Percentiles rank a stretch among this genome's conserved stretches.
These are phyloP conservation scores for Crotalus tigris DNA, from an alignment of 2,113 vertebrate species.

Conservation along the genomic window DNA sequence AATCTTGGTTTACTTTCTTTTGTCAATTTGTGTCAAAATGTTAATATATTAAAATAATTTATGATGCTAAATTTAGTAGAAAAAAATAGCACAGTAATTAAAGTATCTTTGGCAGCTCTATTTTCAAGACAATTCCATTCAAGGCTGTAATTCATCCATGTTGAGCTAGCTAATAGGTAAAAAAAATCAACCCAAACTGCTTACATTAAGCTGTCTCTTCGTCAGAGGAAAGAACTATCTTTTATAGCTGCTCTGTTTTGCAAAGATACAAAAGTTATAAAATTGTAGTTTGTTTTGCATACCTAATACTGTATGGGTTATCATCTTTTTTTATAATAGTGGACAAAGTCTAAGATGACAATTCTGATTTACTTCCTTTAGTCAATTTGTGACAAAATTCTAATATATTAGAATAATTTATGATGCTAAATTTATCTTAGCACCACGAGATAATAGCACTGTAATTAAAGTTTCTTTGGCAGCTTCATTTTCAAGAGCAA, in stretches of 20 bases:
- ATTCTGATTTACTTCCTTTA: conserved; percentile 25
- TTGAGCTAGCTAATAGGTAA: not conserved
- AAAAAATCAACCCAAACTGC: not conserved
- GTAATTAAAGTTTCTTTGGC: conserved; percentile 28
- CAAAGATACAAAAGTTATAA: not conserved
- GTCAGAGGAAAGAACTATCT: not conserved
- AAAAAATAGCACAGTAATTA: conserved; percentile 17
- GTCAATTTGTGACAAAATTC: conserved; percentile 12
- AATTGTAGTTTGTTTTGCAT: not conserved
- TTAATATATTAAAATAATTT: conserved; percentile 12
- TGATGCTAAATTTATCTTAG: conserved; percentile 24
- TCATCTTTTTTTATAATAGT: conserved; percentile 1
- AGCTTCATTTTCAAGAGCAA: conserved; percentile 13
- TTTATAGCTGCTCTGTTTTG: not conserved
- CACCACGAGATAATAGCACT: not conserved
- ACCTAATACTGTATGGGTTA: not conserved
- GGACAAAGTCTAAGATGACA: not conserved
- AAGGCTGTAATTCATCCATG: conserved; percentile 13
- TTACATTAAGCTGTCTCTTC: not conserved
- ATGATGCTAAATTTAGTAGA: conserved; percentile 2
- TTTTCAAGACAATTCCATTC: conserved; percentile 2
- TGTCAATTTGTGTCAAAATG: conserved; percentile 17
- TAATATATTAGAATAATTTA: conserved; percentile 19
- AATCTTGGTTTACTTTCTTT: conserved; percentile 20
- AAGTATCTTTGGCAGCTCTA: conserved; percentile 13